Evolutionary conservation across 2,113 vertebrate species (phyloP).

Genomic region (Rhynchopsitta pachyrhyncha): DNA sequence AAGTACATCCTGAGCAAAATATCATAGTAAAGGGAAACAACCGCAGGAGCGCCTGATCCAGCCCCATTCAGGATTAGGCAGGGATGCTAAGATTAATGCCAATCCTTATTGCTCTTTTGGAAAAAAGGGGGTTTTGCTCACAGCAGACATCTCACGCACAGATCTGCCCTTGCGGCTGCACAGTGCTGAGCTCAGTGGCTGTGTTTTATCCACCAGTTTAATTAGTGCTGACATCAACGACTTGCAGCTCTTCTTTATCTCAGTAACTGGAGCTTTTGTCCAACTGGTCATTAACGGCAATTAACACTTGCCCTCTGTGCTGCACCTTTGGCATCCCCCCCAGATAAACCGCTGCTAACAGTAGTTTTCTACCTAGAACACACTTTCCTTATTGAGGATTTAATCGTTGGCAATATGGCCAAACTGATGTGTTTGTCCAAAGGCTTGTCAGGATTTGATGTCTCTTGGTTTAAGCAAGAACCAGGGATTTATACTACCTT

Average conservation of each 20-base stretch:
- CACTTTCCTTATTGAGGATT: not conserved
- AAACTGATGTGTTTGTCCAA: not conserved
- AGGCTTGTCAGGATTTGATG: not conserved
- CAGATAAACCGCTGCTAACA: not conserved
- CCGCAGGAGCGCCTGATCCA: fast-evolving
- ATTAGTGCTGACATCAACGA: not conserved
- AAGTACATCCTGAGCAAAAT: not conserved
- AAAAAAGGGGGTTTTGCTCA: not conserved
- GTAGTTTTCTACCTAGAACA: not conserved
- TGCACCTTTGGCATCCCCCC: not conserved
- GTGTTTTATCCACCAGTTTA: not conserved
- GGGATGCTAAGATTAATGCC: not conserved
- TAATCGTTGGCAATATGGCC: not conserved
- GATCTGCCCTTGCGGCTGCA: not conserved
- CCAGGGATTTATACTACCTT: not conserved
- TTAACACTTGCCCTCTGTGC: not conserved
- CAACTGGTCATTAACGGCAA: not conserved
- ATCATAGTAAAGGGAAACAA: not conserved
- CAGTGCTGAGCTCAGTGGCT: not conserved
- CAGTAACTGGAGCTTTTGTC: not conserved
- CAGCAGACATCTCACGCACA: fast-evolving
- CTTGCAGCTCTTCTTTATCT: not conserved
- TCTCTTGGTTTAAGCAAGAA: not conserved
- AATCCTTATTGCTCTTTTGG: not conserved
- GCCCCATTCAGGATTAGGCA: not conserved